phyloP scores from a whole-genome alignment of 2,797 vertebrate species.

The Hafferia zeledoni region DNA sequence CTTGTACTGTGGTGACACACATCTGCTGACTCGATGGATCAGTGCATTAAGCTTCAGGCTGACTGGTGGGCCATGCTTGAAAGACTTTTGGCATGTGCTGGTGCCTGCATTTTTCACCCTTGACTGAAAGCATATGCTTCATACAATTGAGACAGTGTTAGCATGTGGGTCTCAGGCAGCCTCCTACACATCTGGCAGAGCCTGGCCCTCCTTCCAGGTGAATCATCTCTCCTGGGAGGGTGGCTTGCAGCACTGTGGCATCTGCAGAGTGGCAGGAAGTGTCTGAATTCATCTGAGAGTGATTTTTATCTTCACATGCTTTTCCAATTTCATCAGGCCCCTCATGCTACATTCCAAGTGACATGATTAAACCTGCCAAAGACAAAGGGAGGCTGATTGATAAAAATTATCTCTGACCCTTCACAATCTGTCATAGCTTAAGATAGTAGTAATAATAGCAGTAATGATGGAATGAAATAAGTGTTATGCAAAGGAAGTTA shows the following conservation, averaged over 20 bases:
- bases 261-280: slow-evolving; percentile 92
- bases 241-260: slow-evolving; percentile 87
- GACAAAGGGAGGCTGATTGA: slow-evolving; percentile 77
- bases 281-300: slow-evolving; percentile 89
- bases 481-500: slow-evolving; percentile 24
- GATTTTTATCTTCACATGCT: slow-evolving; percentile 92
- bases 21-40: slow-evolving; percentile 89
- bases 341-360: slow-evolving; percentile 79
- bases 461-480: slow-evolving; percentile 66
- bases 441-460: slow-evolving; percentile 76
- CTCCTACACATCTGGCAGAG: slow-evolving; percentile 96
- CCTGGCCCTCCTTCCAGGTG: slow-evolving; percentile 93
- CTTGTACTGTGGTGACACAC: slow-evolving; percentile 93
- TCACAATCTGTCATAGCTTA: slow-evolving; percentile 79
- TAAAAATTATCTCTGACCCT: slow-evolving; percentile 81
- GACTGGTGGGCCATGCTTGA: slow-evolving; percentile 94
- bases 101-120: slow-evolving; percentile 95
- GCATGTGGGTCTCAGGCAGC: slow-evolving; percentile 83
- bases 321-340: slow-evolving; percentile 88
- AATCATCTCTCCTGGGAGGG: slow-evolving; percentile 91
- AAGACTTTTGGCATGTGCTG: slow-evolving; percentile 94
- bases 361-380: slow-evolving; percentile 83
- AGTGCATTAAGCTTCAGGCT: slow-evolving; percentile 86
- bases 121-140: slow-evolving; percentile 96
- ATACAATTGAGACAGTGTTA: slow-evolving; percentile 94